Base-by-base conservation (phyloP, 2,888 invertebrate species). In the Athalia cordata region DNA sequence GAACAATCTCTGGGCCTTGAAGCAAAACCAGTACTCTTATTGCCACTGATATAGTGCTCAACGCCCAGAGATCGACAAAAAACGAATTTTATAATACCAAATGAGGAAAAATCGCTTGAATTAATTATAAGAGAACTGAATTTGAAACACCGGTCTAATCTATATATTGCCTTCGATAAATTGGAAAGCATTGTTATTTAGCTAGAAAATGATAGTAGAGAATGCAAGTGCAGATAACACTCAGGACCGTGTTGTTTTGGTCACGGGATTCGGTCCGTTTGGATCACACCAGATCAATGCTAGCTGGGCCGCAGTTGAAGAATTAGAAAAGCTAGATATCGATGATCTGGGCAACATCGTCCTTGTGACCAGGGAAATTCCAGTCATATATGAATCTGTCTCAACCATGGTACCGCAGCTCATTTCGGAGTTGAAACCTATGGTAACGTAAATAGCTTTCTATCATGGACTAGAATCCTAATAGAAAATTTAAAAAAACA, bases 211-310 rank as follows among this genome's bases (percentile, higher is more conserved):
- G 15, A 45, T 64, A 29, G 29, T 2, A 29, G 1, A 29, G 29
- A 29, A 29, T 29, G 29, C 29, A 2, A 29, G 29, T 29, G 29
- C 29, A 29, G 29, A 29, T 29, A 29, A 29, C 29, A 79, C 68
- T n/a, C 47, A 83, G 13, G 57, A 84, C 9, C 67, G 66, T 45
- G 88, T 85, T 13, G 91, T 94, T 62, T 84, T 95, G 49, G 92
- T 95, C 11, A 94, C 95, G 81, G 97, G 97, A 5, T 97, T 97
- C 90, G 96, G 96, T 0, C 96, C 96, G 0, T 97, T 96, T 90
- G 89, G 91, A 6, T 91, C 91, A 59, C 94, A 96, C 86, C 90
- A 90, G 45, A 91, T 95, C 8, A 97, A 97, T 88, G 94, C 97
- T 0, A 97, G 96, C 87, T 96, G 96, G 96, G 94, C 95, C 87